Base-by-base conservation (phyloP, 2,888 invertebrate species). In the Leptothorax acervorum region DNA sequence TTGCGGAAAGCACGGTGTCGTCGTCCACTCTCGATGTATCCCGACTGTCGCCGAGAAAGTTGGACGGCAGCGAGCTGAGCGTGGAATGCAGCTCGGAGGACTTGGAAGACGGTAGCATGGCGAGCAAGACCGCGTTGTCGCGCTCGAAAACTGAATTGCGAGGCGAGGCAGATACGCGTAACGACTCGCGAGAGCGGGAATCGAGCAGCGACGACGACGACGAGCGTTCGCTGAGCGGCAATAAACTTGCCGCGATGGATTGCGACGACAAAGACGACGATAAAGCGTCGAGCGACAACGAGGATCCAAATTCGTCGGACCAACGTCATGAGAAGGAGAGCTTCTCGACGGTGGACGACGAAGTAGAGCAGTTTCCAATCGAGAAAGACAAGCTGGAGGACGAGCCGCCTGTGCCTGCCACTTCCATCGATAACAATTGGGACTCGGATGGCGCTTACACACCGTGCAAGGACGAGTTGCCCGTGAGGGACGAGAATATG, bases 381-480 rank as follows among this genome's bases (percentile, higher is more conserved):
- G 92, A 92, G 53, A 93, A 93, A 62, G 93, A 93, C 1, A 88
- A 78, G n/a, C 3, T 55, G 6, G 71, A 82, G 6, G 71, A 82
- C 0, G 45, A 62, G 1, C 35, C 39, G 39, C 2, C 60, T 5
- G 60, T 28, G 15, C 35, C 35, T 2, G 12, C 3, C 8, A 28
- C 39, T 53, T 53, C 6, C 15, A 5, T 15, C 51, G 82, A 35
- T 5, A 71, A 48, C 11, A 78, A 63, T n/a, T 95, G 95, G 95
- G 95, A 95, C 15, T 93, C 93, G 0, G 95, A 95, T 11, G 95
- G 94, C 9, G 95, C 93, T 23, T 94, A 94, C 45, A 95, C 95
- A 0, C 95, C 95, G 0, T 94, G 95, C 57, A 95, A 94, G 74
- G 94, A 95, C 42, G 95, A 94, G 55, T 88, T 93, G 57, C 93